Percentiles rank a stretch among this genome's conserved stretches.
phyloP scores from a whole-genome alignment of 2,888 invertebrate species.

The Hofmannophila pseudospretella region DNA sequence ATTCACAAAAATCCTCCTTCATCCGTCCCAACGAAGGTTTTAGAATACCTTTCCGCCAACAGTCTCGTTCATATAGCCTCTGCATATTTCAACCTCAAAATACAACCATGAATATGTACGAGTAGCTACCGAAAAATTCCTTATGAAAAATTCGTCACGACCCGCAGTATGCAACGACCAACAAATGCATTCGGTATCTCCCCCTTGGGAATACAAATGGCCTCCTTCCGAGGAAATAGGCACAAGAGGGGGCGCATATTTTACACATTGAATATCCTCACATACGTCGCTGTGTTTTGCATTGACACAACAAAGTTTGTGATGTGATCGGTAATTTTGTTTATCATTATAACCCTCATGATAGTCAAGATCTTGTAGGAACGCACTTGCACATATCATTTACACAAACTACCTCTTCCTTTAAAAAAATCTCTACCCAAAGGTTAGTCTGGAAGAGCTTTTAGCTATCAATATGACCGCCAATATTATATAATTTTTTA shows the following conservation, averaged over 20 bases:
- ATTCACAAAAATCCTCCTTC: no score
- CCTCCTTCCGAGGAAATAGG: conserved; percentile 39
- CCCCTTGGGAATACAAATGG: conserved; percentile 57
- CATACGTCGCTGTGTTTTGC: conserved; percentile 19
- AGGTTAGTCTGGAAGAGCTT: no score
- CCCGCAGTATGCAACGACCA: conserved; percentile 35
- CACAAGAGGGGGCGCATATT: conserved; percentile 44
- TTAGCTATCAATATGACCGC: no score
- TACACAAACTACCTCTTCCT: no score
- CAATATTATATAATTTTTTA: no score
- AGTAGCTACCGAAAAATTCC: conserved; percentile 27
- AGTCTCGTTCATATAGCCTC: background rate
- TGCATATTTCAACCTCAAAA: conserved; percentile 6
- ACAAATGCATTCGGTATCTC: conserved; percentile 47
- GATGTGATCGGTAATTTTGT: no score
- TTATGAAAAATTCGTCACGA: conserved; percentile 39
- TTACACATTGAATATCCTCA: conserved; percentile 45
- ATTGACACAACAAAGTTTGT: no score
- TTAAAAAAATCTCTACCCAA: no score
- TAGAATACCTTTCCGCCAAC: background rate
- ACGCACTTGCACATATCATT: no score
- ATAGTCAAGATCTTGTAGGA: no score
- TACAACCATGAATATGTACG: conserved; percentile 14
- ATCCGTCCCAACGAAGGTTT: no score
- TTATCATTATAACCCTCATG: no score